A percentile compares a stretch with the other conserved stretches of the same genome.
phyloP scores from a whole-genome alignment of 2,888 invertebrate genomes.

The Zaprionus bogoriensis region DNA sequence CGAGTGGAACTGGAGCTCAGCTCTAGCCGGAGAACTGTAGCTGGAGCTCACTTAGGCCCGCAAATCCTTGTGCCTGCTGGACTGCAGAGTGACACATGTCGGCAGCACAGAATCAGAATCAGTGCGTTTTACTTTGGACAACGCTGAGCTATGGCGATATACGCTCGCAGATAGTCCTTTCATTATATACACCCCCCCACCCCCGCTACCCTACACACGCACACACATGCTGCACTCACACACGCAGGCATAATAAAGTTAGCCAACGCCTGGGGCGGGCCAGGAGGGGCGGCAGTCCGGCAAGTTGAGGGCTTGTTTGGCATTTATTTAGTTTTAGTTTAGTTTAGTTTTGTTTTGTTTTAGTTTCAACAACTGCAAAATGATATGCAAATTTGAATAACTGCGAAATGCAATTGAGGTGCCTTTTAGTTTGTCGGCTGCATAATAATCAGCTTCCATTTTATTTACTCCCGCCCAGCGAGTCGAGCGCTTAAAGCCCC shows the following conservation, averaged over 20 bases:
- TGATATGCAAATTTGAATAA: slow-evolving; percentile 77
- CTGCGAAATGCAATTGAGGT: slow-evolving; percentile 78
- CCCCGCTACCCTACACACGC: slow-evolving; percentile 6
- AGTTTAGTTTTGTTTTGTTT: slow-evolving; percentile 67
- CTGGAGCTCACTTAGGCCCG: slow-evolving; percentile 53
- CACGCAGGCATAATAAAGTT: slow-evolving; percentile 68
- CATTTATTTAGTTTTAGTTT: slow-evolving; percentile 78
- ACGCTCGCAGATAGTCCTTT: slow-evolving; percentile 62
- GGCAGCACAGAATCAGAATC: slow-evolving; percentile 80
- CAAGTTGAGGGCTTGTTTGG: slow-evolving; percentile 71
- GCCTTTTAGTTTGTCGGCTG: slow-evolving; percentile 47
- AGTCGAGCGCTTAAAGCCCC: neutral
- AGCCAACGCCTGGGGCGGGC: slow-evolving; percentile 25
- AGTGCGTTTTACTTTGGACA: slow-evolving; percentile 69
- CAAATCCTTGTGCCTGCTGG: slow-evolving; percentile 78
- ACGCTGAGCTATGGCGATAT: slow-evolving; percentile 57
- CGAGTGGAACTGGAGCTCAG: too few relatives aligned
- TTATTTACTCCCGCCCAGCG: neutral
- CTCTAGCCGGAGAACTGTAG: too few relatives aligned
- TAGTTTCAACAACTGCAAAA: slow-evolving; percentile 31
- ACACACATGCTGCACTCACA: slow-evolving; percentile 9
- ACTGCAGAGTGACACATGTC: slow-evolving; percentile 81
- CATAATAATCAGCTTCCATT: slow-evolving; percentile 64
- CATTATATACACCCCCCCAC: slow-evolving; percentile 34
- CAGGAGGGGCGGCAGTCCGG: slow-evolving; percentile 14